These are phyloP conservation scores for Cebidichthys violaceus DNA, from an alignment of 2,113 vertebrate genomes.

Conservation along the genomic window DNA sequence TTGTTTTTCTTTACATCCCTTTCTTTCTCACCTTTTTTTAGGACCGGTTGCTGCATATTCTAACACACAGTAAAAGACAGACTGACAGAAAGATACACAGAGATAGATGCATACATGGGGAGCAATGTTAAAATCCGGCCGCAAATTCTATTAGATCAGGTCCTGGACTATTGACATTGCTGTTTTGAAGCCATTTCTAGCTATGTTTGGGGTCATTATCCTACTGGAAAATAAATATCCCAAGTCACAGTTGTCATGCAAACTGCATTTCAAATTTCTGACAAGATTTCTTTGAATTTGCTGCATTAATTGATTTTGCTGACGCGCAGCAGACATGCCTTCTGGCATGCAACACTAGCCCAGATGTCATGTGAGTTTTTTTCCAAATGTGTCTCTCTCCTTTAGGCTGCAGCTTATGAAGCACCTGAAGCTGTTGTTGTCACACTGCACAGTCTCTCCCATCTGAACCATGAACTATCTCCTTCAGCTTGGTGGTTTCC, in stretches of 20 bases:
- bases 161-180: not conserved
- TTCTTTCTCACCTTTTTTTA: not conserved
- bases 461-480: not conserved
- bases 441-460: not conserved
- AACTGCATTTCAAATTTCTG: not conserved
- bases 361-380: not conserved
- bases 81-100: not conserved
- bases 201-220: not conserved
- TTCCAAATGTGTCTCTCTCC: not conserved
- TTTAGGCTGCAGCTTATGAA: not conserved
- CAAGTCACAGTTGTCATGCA: not conserved
- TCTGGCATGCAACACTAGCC: not conserved
- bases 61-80: not conserved
- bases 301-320: constrained; percentile 1
- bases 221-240: not conserved
- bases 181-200: not conserved
- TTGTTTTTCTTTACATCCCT: not conserved
- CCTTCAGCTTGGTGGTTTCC: not conserved
- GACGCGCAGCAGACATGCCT: not conserved
- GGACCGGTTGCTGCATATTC: not conserved
- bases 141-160: not conserved
- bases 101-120: constrained; percentile 19
- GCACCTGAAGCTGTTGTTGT: constrained; percentile 1
- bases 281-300: not conserved
- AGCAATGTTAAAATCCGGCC: not conserved